Evolutionary conservation across 2,113 vertebrate genomes (phyloP).

Genomic region (Cochlearius cochlearius): DNA sequence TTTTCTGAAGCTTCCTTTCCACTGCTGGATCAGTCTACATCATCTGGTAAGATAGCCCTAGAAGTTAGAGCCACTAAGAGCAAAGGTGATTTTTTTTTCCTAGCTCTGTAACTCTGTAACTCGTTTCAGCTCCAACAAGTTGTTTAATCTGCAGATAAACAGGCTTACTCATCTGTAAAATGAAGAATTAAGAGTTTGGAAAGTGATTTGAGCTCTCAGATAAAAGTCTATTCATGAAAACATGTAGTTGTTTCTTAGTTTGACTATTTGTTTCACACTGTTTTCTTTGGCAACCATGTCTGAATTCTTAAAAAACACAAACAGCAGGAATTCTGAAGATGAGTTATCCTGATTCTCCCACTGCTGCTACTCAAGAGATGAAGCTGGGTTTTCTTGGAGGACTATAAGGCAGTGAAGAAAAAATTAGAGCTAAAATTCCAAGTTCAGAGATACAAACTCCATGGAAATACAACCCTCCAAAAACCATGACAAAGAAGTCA

Average conservation of each 20-base stretch:
- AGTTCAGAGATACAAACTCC: neutral
- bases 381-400: neutral
- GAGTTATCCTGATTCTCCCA: neutral
- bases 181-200: neutral
- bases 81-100: accelerated
- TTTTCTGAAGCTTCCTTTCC: neutral
- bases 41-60: neutral
- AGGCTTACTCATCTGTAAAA: neutral
- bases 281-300: neutral
- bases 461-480: neutral
- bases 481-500: neutral
- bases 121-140: neutral
- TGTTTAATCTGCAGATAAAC: neutral
- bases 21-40: neutral
- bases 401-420: neutral
- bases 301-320: neutral
- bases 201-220: neutral
- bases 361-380: neutral
- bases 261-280: neutral
- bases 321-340: neutral
- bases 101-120: neutral
- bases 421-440: neutral
- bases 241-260: neutral
- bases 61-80: neutral
- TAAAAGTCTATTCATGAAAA: neutral